Conservation (phyloP, 2,888 invertebrate genomes). For the Oeneis ivallda region DNA sequence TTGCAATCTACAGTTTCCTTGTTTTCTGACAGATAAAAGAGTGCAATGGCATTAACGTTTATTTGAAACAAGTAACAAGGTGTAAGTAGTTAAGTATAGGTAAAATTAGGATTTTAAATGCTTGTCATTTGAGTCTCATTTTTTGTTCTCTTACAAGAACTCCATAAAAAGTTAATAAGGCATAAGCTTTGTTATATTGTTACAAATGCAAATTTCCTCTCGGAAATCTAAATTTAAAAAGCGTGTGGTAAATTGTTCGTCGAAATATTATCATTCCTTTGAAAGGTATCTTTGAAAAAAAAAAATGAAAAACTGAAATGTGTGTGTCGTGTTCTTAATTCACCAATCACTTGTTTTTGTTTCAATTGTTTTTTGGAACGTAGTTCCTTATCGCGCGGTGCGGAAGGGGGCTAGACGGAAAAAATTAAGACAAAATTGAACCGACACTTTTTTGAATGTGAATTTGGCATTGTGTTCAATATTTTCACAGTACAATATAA, state of each 20-base stretch:
- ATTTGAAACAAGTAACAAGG: neutral
- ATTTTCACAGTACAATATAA: too few species aligned
- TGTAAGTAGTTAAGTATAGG: neutral
- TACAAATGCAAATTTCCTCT: slow-evolving; percentile 20
- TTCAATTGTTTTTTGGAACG: too few species aligned
- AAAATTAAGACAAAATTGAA: too few species aligned
- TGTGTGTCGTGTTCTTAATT: neutral
- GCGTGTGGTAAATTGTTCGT: neutral
- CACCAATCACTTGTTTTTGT: too few species aligned
- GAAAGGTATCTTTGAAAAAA: neutral
- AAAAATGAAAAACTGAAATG: neutral
- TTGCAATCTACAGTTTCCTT: too few species aligned
- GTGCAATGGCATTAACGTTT: too few species aligned
- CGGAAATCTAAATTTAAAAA: slow-evolving; percentile 4
- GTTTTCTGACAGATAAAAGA: too few species aligned
- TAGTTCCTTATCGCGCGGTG: too few species aligned
- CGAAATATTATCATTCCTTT: slow-evolving; percentile 11
- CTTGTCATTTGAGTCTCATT: neutral
- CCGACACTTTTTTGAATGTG: too few species aligned
- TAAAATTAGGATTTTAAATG: neutral
- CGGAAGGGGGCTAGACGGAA: too few species aligned
- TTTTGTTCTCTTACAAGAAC: slow-evolving; percentile 17
- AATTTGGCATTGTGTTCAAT: too few species aligned
- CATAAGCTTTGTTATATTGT: slow-evolving; percentile 21
- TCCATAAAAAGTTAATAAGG: slow-evolving; percentile 2